phyloP scores from a whole-genome alignment of 2,797 vertebrate genomes.

The Benthosema pterotum region DNA sequence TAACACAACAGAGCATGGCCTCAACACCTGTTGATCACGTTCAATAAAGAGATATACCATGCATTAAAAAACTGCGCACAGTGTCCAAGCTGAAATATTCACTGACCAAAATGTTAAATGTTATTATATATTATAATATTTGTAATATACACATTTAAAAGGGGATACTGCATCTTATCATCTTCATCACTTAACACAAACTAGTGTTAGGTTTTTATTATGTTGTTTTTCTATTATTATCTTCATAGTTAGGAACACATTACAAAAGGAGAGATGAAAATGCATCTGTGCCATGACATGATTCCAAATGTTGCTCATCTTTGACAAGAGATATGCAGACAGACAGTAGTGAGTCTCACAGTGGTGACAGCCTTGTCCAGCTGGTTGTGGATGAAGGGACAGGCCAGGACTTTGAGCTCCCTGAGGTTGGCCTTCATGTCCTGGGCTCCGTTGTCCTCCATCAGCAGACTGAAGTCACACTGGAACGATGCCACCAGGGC shows the following conservation, averaged over 20 bases:
- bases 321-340: no score
- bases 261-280: no score
- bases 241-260: no score
- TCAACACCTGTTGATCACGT: conserved; percentile 82
- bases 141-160: background rate
- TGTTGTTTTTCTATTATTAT: no score
- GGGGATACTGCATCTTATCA: background rate
- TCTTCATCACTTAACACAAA: no score
- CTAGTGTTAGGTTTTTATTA: no score
- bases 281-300: no score
- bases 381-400: conserved; percentile 87
- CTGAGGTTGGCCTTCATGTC: conserved; percentile 84
- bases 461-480: conserved; percentile 82
- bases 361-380: conserved; percentile 84
- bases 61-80: background rate
- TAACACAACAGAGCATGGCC: conserved; percentile 88
- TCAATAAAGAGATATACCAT: background rate
- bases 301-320: no score
- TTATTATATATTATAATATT: background rate
- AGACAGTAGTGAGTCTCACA: conserved; percentile 68
- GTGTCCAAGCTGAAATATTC: no score
- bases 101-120: background rate
- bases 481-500: conserved; percentile 89
- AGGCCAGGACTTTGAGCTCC: conserved; percentile 88
- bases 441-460: conserved; percentile 70